Base-by-base conservation (phyloP, 2,113 vertebrate species). In the Salvelinus fontinalis region DNA sequence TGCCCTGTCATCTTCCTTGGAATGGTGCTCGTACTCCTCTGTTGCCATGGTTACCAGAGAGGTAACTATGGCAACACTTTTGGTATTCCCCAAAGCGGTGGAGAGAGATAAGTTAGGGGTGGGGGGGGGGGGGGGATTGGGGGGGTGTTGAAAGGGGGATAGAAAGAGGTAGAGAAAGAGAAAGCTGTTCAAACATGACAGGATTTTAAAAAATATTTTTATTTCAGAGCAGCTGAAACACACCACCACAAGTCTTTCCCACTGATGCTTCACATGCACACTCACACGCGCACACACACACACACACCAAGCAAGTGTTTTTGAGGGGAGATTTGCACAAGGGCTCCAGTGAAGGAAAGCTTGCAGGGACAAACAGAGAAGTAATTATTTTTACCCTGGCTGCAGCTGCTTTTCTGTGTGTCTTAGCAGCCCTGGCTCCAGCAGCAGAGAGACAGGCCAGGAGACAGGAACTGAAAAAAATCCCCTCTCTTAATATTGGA, bases 371-470 rank as follows among this genome's bases (percentile, higher is more conserved):
- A 44, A 68, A 68, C 26, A 67, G 64, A 68, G 27, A n/a, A 20
- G 29, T 68, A 39, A 44, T 18, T 68, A 68, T 68, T 68, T 68
- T 44, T 18, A 68, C 67, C 67, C 31, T 31, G 29, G 67, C 73
- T 65, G 78, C 78, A 79, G 78, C 72, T 75, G 67, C 34, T 62
- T 39, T 54, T 54, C 69, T 29, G 34, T 26, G 73, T 59, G 73
- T 39, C 22, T 74, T 75, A 59, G 78, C 66, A 66, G 34, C 3
- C 24, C 20, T 18, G 4, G 67, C 29, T 34, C 66, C 27, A 29
- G 16, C 51, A 26, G 31, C 66, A 24, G 29, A 4, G 3, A 26
- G 20, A 22, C 31, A 54, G 27, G 49, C 72, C 71, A 70, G 77
- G 67, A 70, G 77, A 74, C 67, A n/a, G 64, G n/a, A 49, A 51